phyloP scores from a whole-genome alignment of 2,888 invertebrate species.

The Drosophila testacea region DNA sequence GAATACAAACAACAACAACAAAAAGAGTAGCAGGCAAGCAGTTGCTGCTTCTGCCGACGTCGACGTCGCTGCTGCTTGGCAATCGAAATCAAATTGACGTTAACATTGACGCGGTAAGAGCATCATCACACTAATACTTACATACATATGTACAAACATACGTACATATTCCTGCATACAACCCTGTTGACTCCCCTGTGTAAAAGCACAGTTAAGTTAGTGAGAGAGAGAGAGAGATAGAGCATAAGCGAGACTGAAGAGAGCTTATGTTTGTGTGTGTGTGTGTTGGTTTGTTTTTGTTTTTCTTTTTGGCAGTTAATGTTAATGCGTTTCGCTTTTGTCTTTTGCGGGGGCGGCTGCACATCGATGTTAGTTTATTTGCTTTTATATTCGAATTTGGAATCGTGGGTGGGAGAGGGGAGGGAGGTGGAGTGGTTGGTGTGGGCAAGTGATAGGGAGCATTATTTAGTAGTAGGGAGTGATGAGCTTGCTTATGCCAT shows the following conservation, averaged over 20 bases:
- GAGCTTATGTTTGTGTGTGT: not conserved
- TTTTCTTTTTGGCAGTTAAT: constrained; percentile 74
- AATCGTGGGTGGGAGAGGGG: not conserved
- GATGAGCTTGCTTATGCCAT: constrained; percentile 30
- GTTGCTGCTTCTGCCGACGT: constrained; percentile 14
- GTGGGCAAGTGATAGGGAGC: constrained; percentile 12
- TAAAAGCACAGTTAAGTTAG: constrained; percentile 37
- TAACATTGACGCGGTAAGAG: constrained; percentile 72
- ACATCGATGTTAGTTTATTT: constrained; percentile 56
- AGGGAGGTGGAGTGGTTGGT: constrained; percentile 1
- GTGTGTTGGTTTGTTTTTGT: constrained; percentile 50
- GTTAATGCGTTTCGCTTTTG: constrained; percentile 73
- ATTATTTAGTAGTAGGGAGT: constrained; percentile 10
- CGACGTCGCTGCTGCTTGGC: constrained; percentile 40
- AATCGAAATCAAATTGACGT: constrained; percentile 74
- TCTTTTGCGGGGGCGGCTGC: constrained; percentile 48
- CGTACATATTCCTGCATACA: constrained; percentile 18
- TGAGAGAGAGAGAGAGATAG: not conserved
- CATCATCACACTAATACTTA: constrained; percentile 40
- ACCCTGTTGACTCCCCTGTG: constrained; percentile 50
- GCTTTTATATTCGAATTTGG: constrained; percentile 56
- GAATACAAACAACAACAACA: constrained; percentile 22
- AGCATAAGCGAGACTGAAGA: constrained; percentile 1
- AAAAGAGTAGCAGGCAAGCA: constrained; percentile 26
- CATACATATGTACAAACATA: constrained; percentile 14